phyloP scores from a whole-genome alignment of 2,113 vertebrate species.

The Malurus elegans region DNA sequence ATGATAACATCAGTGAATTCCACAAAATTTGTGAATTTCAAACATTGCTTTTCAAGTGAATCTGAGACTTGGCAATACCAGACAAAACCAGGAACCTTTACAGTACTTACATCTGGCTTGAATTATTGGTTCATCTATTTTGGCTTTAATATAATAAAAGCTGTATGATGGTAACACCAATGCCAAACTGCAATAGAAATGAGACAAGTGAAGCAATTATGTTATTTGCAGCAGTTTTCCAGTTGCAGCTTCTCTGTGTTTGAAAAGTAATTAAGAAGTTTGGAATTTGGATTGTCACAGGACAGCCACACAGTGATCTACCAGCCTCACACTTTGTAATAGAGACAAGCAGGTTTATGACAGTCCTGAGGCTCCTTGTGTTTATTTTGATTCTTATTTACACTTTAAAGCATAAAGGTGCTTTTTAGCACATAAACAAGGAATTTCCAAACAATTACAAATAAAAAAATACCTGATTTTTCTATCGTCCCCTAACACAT shows the following conservation, averaged over 20 bases:
- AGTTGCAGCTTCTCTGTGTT: neutral
- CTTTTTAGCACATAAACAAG: neutral
- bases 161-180: conserved; percentile 96
- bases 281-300: neutral
- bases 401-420: neutral
- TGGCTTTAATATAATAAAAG: conserved; percentile 96
- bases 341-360: neutral
- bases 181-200: conserved; percentile 88
- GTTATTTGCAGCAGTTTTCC: neutral
- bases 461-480: neutral
- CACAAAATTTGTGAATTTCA: conserved; percentile 58
- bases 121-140: conserved; percentile 85
- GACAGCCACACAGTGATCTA: neutral
- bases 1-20: conserved; percentile 53
- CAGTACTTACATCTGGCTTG: conserved; percentile 92
- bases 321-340: neutral
- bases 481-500: neutral
- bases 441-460: neutral
- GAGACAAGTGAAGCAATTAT: conserved; percentile 57
- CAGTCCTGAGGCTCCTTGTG: neutral
- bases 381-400: neutral
- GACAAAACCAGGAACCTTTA: conserved; percentile 21
- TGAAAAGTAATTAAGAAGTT: neutral
- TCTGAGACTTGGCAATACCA: neutral
- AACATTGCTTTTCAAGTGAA: neutral